These are phyloP conservation scores for Nothoprocta pentlandii DNA, from an alignment of 2,113 vertebrate genomes.

Conservation along the genomic window DNA sequence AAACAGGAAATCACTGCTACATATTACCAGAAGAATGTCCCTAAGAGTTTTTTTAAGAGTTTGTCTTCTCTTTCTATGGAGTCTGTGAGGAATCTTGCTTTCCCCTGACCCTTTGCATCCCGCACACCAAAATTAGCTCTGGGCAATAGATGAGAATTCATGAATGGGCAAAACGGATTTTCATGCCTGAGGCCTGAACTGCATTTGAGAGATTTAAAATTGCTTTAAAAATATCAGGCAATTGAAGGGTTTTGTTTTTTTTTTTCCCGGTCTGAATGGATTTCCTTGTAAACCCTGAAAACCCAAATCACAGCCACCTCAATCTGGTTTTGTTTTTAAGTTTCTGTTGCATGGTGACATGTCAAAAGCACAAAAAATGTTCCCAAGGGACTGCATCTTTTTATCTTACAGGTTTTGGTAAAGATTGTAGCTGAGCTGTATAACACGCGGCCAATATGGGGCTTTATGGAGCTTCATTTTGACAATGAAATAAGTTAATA, in stretches of 20 bases:
- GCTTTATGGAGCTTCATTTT: neutral
- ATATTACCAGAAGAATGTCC: neutral
- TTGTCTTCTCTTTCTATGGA: neutral
- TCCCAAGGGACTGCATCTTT: neutral
- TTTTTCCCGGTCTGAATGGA: neutral
- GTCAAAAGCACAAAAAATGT: neutral
- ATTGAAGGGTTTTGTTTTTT: neutral
- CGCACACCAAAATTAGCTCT: neutral
- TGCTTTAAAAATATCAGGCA: neutral
- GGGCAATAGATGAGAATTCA: neutral
- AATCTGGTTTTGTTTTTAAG: neutral
- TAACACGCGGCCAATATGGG: fast-evolving
- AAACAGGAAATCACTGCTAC: neutral
- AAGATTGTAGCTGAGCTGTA: neutral
- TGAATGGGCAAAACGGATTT: neutral
- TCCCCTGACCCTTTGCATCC: neutral
- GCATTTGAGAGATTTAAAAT: neutral
- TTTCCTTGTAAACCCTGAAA: neutral
- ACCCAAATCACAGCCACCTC: neutral
- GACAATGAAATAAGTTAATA: no score
- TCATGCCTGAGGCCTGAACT: neutral
- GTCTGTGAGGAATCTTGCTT: neutral
- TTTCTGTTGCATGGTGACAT: neutral
- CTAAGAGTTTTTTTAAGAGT: fast-evolving
- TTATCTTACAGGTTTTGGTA: neutral